These are phyloP conservation scores for Allophyes oxyacanthae DNA, from an alignment of 2,888 invertebrate genomes.

Conservation along the genomic window DNA sequence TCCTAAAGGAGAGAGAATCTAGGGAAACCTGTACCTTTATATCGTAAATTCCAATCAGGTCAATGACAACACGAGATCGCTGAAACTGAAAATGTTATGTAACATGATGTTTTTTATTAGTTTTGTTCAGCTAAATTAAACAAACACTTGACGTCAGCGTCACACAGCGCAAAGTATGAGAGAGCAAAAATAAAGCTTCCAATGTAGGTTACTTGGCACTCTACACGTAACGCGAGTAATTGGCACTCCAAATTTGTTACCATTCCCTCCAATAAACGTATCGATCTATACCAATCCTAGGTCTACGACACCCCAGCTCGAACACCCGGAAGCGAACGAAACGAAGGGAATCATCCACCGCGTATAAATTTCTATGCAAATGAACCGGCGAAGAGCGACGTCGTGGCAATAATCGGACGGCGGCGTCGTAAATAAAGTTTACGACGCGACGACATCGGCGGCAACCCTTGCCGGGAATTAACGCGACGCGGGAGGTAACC, in stretches of 20 bases:
- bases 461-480: slow-evolving; percentile 74
- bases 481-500: slow-evolving; percentile 76
- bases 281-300: slow-evolving; percentile 46
- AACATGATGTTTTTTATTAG: no score
- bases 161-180: slow-evolving; percentile 14
- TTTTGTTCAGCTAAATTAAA: neutral
- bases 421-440: slow-evolving; percentile 82
- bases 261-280: slow-evolving; percentile 27
- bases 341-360: slow-evolving; percentile 67
- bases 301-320: slow-evolving; percentile 55
- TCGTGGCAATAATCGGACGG: slow-evolving; percentile 79
- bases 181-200: slow-evolving; percentile 15
- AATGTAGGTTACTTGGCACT: slow-evolving; percentile 44
- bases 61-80: no score
- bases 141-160: neutral
- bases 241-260: slow-evolving; percentile 39
- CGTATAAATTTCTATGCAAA: slow-evolving; percentile 86
- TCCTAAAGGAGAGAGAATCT: no score
- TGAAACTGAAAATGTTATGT: no score
- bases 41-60: no score
- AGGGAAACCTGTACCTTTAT: no score
- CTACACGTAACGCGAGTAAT: slow-evolving; percentile 33
- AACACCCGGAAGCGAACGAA: slow-evolving; percentile 62
- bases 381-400: slow-evolving; percentile 76
- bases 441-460: slow-evolving; percentile 77